Conservation (phyloP, 2,113 vertebrate genomes). For the Taxidea taxus region DNA sequence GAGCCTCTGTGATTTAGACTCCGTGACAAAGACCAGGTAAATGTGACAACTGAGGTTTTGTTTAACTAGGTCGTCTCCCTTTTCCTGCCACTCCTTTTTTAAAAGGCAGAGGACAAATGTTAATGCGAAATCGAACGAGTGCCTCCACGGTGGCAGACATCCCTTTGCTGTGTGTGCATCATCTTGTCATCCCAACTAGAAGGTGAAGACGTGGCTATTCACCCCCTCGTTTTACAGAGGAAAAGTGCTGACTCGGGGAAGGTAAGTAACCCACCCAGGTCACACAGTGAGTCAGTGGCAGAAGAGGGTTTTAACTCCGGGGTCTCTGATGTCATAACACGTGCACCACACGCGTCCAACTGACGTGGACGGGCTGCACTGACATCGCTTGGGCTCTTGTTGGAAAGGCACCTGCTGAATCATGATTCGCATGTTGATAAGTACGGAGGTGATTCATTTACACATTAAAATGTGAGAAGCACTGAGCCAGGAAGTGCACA, state of each 20-base stretch:
- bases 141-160: neutral
- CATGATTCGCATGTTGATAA: neutral
- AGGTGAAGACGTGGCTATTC: neutral
- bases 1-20: neutral
- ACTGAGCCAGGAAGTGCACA: neutral
- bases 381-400: neutral
- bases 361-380: accelerated
- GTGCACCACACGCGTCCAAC: accelerated
- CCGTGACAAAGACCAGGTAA: neutral
- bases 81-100: neutral
- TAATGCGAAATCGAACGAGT: neutral
- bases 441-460: conserved; percentile 42
- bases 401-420: neutral
- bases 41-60: neutral
- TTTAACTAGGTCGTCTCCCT: neutral
- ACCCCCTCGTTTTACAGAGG: neutral
- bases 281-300: accelerated
- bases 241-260: neutral
- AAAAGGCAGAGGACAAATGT: neutral
- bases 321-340: accelerated
- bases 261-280: neutral
- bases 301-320: too few relatives aligned
- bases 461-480: conserved; percentile 26
- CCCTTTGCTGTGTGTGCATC: accelerated
- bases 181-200: neutral